Evolutionary conservation across 1,140 invertebrate species (phyloP).

Genomic region (Sycobia sp.): DNA sequence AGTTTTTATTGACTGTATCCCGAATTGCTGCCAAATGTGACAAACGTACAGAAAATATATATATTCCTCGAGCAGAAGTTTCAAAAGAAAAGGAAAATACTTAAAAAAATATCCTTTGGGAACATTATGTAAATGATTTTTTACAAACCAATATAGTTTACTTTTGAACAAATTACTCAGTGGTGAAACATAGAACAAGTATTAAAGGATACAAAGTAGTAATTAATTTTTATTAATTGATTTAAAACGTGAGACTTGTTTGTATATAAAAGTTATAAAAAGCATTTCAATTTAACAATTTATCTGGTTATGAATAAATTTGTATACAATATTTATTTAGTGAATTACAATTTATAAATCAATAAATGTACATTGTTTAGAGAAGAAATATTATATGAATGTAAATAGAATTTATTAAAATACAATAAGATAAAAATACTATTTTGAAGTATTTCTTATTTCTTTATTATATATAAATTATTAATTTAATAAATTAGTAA

Average conservation of each 20-base stretch:
- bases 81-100: slow-evolving; percentile 47
- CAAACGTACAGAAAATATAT: slow-evolving; percentile 71
- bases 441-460: background rate
- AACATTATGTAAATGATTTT: slow-evolving; percentile 15
- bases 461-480: slow-evolving; percentile 1
- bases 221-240: slow-evolving; percentile 14
- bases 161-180: background rate
- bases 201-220: slow-evolving; percentile 12
- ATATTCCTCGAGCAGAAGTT: slow-evolving; percentile 64
- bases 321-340: slow-evolving; percentile 34
- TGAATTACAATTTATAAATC: slow-evolving; percentile 25
- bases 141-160: background rate
- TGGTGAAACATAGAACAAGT: slow-evolving; percentile 8
- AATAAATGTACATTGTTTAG: slow-evolving; percentile 31
- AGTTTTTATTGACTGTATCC: slow-evolving; percentile 74
- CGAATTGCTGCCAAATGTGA: slow-evolving; percentile 71
- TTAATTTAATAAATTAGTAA: background rate
- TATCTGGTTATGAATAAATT: slow-evolving; percentile 36
- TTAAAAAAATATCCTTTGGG: background rate
- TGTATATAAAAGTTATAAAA: slow-evolving; percentile 29
- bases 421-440: slow-evolving; percentile 18
- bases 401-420: slow-evolving; percentile 35
- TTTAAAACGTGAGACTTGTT: slow-evolving; percentile 15
- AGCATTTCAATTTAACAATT: slow-evolving; percentile 5
- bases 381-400: slow-evolving; percentile 32